A percentile compares a stretch with the other conserved stretches of the same genome.
phyloP scores from a whole-genome alignment of 2,113 vertebrate genomes.

The Nycticebus coucang region DNA sequence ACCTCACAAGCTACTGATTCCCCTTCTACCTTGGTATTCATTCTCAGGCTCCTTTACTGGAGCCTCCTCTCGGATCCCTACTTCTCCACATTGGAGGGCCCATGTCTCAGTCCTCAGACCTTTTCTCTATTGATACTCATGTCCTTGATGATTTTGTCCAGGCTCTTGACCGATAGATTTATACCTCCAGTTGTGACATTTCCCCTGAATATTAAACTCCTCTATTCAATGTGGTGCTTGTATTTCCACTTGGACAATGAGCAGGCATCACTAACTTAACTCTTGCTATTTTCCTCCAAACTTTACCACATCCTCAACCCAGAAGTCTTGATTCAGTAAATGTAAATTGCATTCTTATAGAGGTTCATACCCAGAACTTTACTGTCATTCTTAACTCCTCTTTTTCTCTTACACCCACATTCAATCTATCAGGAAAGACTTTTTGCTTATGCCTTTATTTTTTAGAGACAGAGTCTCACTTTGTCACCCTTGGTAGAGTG shows the following conservation, averaged over 20 bases:
- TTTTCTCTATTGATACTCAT: neutral
- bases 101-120: neutral
- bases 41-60: neutral
- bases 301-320: neutral
- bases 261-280: neutral
- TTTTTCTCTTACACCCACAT: neutral
- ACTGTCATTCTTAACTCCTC: neutral
- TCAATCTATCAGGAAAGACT: neutral
- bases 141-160: neutral
- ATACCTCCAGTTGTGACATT: neutral
- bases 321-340: neutral
- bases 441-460: neutral
- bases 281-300: neutral
- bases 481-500: no score
- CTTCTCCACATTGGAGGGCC: neutral
- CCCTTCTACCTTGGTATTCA: neutral
- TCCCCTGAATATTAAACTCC: constrained; percentile 61
- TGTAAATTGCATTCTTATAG: neutral
- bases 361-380: neutral
- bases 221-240: neutral
- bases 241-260: neutral
- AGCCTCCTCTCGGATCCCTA: neutral
- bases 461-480: no score
- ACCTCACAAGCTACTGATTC: neutral
- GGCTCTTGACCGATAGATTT: no score